Base-by-base conservation (phyloP, 1,140 invertebrate species). In the Scaptomyza pallida region DNA sequence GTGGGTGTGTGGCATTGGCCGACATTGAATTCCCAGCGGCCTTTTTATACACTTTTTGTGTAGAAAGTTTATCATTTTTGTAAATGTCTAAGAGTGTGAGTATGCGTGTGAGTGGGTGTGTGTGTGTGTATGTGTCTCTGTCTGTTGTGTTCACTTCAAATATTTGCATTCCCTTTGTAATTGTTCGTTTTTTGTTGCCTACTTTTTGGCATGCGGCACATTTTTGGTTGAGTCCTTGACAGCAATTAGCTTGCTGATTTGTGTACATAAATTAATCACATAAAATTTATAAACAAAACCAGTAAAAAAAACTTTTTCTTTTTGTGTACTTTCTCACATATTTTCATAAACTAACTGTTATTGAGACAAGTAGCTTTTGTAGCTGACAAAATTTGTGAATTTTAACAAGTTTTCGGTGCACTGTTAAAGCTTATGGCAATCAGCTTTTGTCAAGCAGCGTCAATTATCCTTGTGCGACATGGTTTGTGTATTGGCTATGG, bases 1-100 rank as follows among this genome's bases (percentile, higher is more conserved):
- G 10, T 26, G 23, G 2, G 33, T 35, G 33, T 35, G 33, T 12
- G 33, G 23, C 59, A 44, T 47, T 43, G 47, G 56, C 4, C 55
- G 16, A 35, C 60, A 10, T 64, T 71, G 26, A 71, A 74, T 70
- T 71, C 72, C 60, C 67, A 52, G 41, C 40, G 67, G 72, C 17
- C 45, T 74, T 59, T 52, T 74, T 64, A 30, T 30, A 30, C n/a
- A n/a, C n/a, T n/a, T 30, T 37, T n/a, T n/a, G 60, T 71, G 44
- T 51, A 69, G 50, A 57, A 70, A 69, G 47, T 68, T 59, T 72
- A 33, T 54, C 63, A 54, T 67, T 67, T 59, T 33, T 3, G 13
- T 23, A 17, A 72, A 37, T 40, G 47, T 56, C 15, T 56, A 35
- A 21, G 40, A 35, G 51, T 55, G 55, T 44, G 40, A 15, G 30